A percentile compares a stretch with the other conserved stretches of the same genome.
Evolutionary conservation across 2,888 invertebrate genomes (phyloP).

Genomic region (Epicampocera succincta): DNA sequence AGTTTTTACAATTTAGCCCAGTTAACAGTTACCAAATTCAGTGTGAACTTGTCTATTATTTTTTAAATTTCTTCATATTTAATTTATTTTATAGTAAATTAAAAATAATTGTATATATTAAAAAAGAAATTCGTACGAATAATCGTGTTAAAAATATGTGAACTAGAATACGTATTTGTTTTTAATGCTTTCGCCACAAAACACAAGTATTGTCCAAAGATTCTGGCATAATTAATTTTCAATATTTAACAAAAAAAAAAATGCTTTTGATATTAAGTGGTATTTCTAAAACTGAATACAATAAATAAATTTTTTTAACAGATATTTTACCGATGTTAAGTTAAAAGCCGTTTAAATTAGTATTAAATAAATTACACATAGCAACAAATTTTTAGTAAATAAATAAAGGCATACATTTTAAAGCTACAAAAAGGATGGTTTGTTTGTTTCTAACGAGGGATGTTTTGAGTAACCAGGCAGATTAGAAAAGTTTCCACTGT

Average conservation of each 20-base stretch:
- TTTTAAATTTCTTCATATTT: constrained; percentile 17
- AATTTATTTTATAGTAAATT: constrained; percentile 42
- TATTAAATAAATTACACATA: constrained; percentile 51
- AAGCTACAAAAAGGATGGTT: constrained; percentile 1
- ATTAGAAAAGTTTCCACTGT: no score
- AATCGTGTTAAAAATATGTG: constrained; percentile 23
- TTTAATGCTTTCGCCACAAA: constrained; percentile 3
- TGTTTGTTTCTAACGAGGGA: not conserved
- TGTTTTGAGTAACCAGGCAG: no score
- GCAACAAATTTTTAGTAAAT: constrained; percentile 68
- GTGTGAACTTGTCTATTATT: not conserved
- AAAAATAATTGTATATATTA: constrained; percentile 43
- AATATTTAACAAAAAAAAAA: not conserved
- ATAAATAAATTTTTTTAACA: constrained; percentile 35
- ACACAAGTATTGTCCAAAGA: constrained; percentile 1
- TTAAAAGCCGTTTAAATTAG: constrained; percentile 64
- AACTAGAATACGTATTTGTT: constrained; percentile 2
- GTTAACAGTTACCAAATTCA: no score
- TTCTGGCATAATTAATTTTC: not conserved
- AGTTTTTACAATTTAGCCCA: no score
- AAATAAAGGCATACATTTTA: constrained; percentile 49
- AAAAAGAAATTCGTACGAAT: not conserved
- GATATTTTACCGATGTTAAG: constrained; percentile 52
- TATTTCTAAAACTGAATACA: constrained; percentile 18
- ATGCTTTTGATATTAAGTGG: constrained; percentile 18